Base-by-base conservation (phyloP, 2,113 vertebrate genomes). In the Sapayoa aenigma region DNA sequence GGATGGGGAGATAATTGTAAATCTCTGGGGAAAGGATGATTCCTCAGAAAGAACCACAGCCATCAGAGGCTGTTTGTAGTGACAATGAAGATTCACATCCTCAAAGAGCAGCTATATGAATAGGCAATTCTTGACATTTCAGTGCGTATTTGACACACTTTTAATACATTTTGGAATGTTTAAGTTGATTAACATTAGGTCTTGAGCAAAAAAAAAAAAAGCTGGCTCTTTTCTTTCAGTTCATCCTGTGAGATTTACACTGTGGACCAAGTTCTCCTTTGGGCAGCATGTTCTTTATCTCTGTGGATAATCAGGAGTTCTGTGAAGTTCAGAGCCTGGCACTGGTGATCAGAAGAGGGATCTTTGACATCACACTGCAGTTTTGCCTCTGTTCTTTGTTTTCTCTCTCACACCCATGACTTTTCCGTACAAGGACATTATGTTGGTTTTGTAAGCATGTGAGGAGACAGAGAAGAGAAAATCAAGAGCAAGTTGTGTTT, bases 351-450 rank as follows among this genome's bases (percentile, higher is more conserved):
- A 0, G 84, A 89, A 84, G 78, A 49, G 84, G 56, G 33, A 46
- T 91, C 84, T 89, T 79, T 82, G 87, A 82, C 93, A 87, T 93
- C 87, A 84, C 21, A 0, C 62, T 94, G 72, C 86, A 63, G 39
- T 84, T 84, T 90, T 80, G 53, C 55, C 81, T 78, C 85, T 94
- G 78, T 96, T 76, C 75, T 85, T 94, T 94, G 90, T 95, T 53
- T 33, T 42, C 22, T 37, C 11, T 11, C 69, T 14, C 59, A 41
- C 42, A 71, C 68, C 21, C 53, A 49, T 2, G 24, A 44, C 78
- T 90, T 85, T 21, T 33, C 82, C 92, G 90, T 90, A 62, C 20
- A 55, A 79, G 85, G 59, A n/a, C 53, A 15, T 66, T 17, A 2
- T 44, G 42, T 49, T 83, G 67, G 44, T 7, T 83, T 86, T 79